A percentile compares a stretch with the other conserved stretches of the same genome.
phyloP scores from a whole-genome alignment of 2,797 vertebrate species.

The Coracias cyanogaster region DNA sequence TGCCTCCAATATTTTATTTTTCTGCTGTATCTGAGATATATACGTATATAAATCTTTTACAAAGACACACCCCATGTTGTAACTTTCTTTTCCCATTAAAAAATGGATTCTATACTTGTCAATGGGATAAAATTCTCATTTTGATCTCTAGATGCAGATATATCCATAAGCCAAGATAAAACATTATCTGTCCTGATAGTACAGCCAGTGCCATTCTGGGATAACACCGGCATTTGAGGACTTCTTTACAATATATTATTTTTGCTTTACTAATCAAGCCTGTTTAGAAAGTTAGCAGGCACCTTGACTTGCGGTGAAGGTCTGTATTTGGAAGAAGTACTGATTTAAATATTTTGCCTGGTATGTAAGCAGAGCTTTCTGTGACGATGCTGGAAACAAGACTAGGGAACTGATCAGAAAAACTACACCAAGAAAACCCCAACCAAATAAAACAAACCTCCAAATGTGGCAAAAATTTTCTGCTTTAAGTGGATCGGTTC shows the following conservation, averaged over 20 bases:
- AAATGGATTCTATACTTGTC: conserved; percentile 39
- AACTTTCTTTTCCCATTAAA: conserved; percentile 39
- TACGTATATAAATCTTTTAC: not conserved
- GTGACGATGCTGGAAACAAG: not conserved
- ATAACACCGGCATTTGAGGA: conserved; percentile 42
- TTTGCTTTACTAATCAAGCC: conserved; percentile 42
- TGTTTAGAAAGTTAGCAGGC: conserved; percentile 57
- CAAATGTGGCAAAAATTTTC: not conserved
- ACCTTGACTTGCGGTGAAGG: conserved; percentile 63
- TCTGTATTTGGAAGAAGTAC: conserved; percentile 17
- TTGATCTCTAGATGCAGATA: conserved; percentile 62
- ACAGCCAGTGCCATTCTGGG: conserved; percentile 29
- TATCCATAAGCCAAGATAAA: conserved; percentile 61
- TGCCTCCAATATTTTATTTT: conserved; percentile 40
- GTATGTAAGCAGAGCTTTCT: not conserved
- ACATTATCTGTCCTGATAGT: conserved; percentile 36
- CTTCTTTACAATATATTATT: conserved; percentile 14
- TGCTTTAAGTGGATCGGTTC: not conserved
- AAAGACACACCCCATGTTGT: not conserved
- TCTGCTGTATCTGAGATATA: not conserved
- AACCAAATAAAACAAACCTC: not conserved
- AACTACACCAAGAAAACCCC: too few species aligned
- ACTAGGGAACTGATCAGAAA: not conserved
- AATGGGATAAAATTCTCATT: conserved; percentile 70
- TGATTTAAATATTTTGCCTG: not conserved